phyloP scores from a whole-genome alignment of 2,797 vertebrate species.

The Hyperoplus immaculatus region DNA sequence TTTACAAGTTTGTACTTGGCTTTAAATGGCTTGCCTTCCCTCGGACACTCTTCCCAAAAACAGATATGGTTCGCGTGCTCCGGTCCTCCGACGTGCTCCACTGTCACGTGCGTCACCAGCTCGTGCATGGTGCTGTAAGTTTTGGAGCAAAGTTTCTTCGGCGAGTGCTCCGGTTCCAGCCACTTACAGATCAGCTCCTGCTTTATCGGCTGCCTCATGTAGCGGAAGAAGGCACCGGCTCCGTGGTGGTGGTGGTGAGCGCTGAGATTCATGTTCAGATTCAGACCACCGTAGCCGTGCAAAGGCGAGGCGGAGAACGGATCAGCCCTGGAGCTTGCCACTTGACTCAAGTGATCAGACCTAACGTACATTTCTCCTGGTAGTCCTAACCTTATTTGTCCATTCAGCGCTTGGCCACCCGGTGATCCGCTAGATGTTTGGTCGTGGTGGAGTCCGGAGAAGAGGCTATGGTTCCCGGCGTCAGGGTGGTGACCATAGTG shows the following conservation, averaged over 20 bases:
- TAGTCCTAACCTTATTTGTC: conserved; percentile 98
- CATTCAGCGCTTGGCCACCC: conserved; percentile 94
- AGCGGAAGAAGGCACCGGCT: conserved; percentile 96
- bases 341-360: conserved; percentile 95
- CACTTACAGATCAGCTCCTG: conserved; percentile 99
- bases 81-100: conserved; percentile 97
- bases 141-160: conserved; percentile 95
- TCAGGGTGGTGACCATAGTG: conserved; percentile 94
- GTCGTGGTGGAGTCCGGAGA: conserved; percentile 95
- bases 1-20: conserved; percentile 99
- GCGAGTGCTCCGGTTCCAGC: conserved; percentile 90
- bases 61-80: conserved; percentile 96
- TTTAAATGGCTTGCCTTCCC: conserved; percentile 98
- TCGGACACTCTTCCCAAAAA: conserved; percentile 98
- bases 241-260: conserved; percentile 90
- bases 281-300: conserved; percentile 93
- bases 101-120: conserved; percentile 96
- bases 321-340: conserved; percentile 94
- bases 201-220: conserved; percentile 98
- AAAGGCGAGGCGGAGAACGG: conserved; percentile 93
- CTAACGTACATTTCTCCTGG: conserved; percentile 98
- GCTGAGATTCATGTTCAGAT: conserved; percentile 94
- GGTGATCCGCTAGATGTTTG: conserved; percentile 93
- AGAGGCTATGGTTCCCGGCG: conserved; percentile 92
- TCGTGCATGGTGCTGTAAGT: conserved; percentile 99